Conservation (phyloP, 1,140 invertebrate species). For the Achroia grisella region DNA sequence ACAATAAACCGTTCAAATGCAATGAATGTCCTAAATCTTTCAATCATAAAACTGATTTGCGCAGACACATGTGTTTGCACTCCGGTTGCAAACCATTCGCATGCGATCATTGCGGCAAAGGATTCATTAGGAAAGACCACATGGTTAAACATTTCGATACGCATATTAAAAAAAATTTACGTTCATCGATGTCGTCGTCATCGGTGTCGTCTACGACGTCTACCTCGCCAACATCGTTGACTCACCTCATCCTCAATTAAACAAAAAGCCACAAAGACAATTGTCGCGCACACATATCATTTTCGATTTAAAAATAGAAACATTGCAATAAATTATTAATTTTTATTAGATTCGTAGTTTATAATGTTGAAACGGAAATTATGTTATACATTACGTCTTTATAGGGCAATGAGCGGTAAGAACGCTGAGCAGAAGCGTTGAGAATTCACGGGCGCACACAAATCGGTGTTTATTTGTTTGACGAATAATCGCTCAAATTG, state of each 20-base stretch:
- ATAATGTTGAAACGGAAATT: slow-evolving; percentile 5
- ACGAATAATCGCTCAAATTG: neutral
- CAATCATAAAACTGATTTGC: slow-evolving; percentile 91
- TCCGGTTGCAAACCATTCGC: slow-evolving; percentile 86
- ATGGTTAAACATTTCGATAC: slow-evolving; percentile 95
- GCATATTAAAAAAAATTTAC: slow-evolving; percentile 76
- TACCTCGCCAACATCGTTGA: slow-evolving; percentile 28
- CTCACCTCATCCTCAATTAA: slow-evolving; percentile 10
- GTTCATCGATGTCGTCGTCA: slow-evolving; percentile 23
- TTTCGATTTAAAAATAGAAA: slow-evolving; percentile 22
- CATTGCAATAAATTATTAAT: slow-evolving; percentile 32
- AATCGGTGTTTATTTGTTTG: slow-evolving; percentile 1
- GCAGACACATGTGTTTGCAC: slow-evolving; percentile 91
- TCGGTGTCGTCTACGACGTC: slow-evolving; percentile 29
- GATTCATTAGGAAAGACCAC: slow-evolving; percentile 95
- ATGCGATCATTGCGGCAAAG: slow-evolving; percentile 88
- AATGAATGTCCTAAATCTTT: slow-evolving; percentile 88
- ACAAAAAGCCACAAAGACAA: slow-evolving; percentile 8
- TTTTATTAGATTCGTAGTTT: slow-evolving; percentile 28
- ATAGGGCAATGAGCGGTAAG: too few relatives aligned
- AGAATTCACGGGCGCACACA: too few relatives aligned
- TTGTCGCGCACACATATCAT: slow-evolving; percentile 46
- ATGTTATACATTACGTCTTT: too few relatives aligned
- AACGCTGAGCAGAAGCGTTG: too few relatives aligned
- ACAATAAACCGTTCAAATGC: slow-evolving; percentile 92